Conservation (phyloP, 2,888 invertebrate genomes). For the Julus scanicus region DNA sequence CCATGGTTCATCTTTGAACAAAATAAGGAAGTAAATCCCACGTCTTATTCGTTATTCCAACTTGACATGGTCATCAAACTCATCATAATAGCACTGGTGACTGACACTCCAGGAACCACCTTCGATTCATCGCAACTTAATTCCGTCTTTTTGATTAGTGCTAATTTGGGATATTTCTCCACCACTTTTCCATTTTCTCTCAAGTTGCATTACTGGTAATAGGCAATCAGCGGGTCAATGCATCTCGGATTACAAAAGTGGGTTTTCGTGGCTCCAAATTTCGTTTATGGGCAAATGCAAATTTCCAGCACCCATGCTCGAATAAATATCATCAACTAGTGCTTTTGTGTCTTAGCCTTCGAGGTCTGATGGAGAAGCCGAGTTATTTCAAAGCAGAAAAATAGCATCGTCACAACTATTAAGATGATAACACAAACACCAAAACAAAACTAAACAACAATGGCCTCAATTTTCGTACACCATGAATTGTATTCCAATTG, state of each 20-base stretch:
- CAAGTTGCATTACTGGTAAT: background rate
- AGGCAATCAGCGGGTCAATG: conserved; percentile 23
- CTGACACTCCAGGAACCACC: conserved; percentile 5
- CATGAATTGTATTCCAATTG: background rate
- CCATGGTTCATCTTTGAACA: background rate
- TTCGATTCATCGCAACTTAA: background rate
- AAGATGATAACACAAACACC: background rate
- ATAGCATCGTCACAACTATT: background rate
- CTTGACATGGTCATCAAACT: conserved; percentile 20
- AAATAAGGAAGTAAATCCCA: background rate
- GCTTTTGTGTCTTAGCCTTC: background rate
- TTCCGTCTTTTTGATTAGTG: conserved; percentile 14
- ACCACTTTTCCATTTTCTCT: conserved; percentile 22
- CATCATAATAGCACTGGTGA: background rate
- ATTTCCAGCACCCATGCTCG: background rate
- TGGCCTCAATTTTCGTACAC: conserved; percentile 29
- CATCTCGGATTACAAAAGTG: conserved; percentile 11
- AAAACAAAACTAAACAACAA: conserved; percentile 16
- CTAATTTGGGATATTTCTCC: conserved; percentile 15
- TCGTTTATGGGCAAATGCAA: background rate
- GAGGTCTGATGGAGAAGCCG: background rate
- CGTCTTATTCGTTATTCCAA: background rate
- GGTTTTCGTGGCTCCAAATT: background rate
- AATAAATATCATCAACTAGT: background rate
- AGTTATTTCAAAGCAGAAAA: background rate